Conservation (phyloP, 2,113 vertebrate species). For the Seriola dumerili region DNA sequence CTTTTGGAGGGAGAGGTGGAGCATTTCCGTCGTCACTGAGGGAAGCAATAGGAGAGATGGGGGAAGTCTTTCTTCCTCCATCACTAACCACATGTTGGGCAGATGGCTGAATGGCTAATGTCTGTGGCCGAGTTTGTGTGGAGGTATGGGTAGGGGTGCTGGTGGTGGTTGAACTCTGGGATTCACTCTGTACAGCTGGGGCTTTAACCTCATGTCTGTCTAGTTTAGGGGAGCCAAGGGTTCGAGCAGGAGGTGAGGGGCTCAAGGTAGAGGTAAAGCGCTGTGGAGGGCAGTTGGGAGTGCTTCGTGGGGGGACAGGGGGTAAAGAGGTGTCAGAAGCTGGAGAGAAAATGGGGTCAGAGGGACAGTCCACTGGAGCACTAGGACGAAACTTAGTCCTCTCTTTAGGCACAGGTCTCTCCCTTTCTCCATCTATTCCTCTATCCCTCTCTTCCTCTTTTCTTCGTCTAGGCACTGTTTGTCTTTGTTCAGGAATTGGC, state of each 20-base stretch:
- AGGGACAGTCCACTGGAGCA: not conserved
- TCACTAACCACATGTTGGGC: not conserved
- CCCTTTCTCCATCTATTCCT: constrained; percentile 57
- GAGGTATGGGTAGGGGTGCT: constrained; percentile 1
- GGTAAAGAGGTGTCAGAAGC: constrained; percentile 72
- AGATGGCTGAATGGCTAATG: constrained; percentile 35
- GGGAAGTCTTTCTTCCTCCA: constrained; percentile 30
- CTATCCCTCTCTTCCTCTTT: constrained; percentile 64
- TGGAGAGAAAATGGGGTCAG: not conserved
- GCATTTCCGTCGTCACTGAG: constrained; percentile 36
- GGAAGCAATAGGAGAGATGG: constrained; percentile 22
- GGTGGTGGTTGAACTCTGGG: constrained; percentile 6
- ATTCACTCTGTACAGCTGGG: not conserved
- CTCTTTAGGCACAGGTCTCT: constrained; percentile 87
- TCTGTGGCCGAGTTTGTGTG: constrained; percentile 40
- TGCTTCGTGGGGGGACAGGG: constrained; percentile 90
- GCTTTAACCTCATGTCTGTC: not conserved
- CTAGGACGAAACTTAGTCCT: constrained; percentile 83
- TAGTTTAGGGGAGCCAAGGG: constrained; percentile 17
- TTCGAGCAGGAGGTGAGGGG: constrained; percentile 5
- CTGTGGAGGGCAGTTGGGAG: constrained; percentile 85
- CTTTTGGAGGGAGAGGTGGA: constrained; percentile 86
- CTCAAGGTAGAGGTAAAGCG: constrained; percentile 65
- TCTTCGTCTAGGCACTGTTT: not conserved
- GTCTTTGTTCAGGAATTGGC: constrained; percentile 42